Evolutionary conservation across 2,113 vertebrate species (phyloP).

Genomic region (Numenius arquata): DNA sequence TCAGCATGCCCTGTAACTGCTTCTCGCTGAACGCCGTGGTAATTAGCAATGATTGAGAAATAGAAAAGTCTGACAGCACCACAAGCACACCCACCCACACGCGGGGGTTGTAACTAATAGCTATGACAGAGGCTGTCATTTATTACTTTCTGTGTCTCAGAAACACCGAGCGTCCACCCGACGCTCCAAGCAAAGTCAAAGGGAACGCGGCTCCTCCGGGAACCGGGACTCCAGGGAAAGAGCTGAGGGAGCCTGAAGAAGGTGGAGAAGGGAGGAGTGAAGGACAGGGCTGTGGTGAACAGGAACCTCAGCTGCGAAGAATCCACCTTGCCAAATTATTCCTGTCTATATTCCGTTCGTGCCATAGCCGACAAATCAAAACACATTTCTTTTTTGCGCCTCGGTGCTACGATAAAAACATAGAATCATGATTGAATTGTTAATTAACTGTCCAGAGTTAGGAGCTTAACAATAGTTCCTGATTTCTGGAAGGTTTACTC

Average conservation of each 20-base stretch:
- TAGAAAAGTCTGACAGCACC: background rate
- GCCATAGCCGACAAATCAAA: background rate
- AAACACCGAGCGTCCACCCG: background rate
- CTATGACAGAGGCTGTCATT: constrained; percentile 40
- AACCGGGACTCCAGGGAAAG: background rate
- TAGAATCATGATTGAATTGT: background rate
- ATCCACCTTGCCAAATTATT: background rate
- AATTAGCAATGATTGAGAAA: constrained; percentile 58
- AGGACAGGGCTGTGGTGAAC: background rate
- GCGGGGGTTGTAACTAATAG: constrained; percentile 17
- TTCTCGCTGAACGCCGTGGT: background rate
- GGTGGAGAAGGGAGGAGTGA: background rate
- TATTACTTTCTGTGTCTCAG: constrained; percentile 9
- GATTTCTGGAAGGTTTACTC: background rate
- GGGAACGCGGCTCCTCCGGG: background rate
- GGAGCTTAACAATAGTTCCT: background rate
- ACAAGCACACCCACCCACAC: constrained; percentile 31
- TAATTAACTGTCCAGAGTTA: background rate
- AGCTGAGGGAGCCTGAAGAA: background rate
- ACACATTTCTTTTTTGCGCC: background rate
- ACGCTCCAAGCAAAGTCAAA: constrained; percentile 42
- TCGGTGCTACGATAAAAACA: background rate
- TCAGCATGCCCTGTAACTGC: background rate
- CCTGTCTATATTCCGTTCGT: background rate
- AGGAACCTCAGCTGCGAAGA: background rate